Evolutionary conservation across 1,140 invertebrate species (phyloP), one percentile per base, ranked within the genome.

Genomic region (Streblospio benedicti): DNA sequence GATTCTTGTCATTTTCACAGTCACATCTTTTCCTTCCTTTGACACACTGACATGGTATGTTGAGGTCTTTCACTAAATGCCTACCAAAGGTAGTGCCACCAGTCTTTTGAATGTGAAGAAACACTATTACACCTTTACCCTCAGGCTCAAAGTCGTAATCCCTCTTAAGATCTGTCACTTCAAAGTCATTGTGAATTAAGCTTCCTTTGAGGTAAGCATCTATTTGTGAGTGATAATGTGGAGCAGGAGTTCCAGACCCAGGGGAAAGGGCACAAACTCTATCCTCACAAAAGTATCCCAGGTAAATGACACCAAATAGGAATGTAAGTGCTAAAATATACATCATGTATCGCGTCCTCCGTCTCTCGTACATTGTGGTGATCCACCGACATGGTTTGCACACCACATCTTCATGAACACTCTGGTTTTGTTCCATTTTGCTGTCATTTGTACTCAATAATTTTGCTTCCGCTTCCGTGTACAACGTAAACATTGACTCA

Each of bases 21-120:
- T 71, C 66, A 62, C 74, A 77, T 33, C 67, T 60, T 43, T 74
- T 77, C 28, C 65, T 65, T 1, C 62, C 59, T 5, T 23, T 53
- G 12, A 44, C 50, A 66, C 73, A 76, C 23, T 60, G 33, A 60
- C 75, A 76, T 0, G 72, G 73, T 18, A 64, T 65, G 27, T 68
- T 59, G 88, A 97, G 82, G 83, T 96, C 91, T 80, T 88, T 87
- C 41, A 94, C 93, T 59, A 97, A 83, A 79, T 97, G 92, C 70
- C 87, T 87, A 12, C 93, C 93, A 78, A 98, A 97, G 2, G 90
- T 87, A n/a, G 93, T 95, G 0, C 76, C 78, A 74, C 88, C 88
- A 64, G 89, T 92, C 77, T 99, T 98, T 79, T 98, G 95, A 78
- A 98, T 97, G 74, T 99, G 95, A 44, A 99, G 79, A 76, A 98